A percentile compares a stretch with the other conserved stretches of the same genome.
phyloP scores from a whole-genome alignment of 2,797 vertebrate species.

The Gymnodraco acuticeps region DNA sequence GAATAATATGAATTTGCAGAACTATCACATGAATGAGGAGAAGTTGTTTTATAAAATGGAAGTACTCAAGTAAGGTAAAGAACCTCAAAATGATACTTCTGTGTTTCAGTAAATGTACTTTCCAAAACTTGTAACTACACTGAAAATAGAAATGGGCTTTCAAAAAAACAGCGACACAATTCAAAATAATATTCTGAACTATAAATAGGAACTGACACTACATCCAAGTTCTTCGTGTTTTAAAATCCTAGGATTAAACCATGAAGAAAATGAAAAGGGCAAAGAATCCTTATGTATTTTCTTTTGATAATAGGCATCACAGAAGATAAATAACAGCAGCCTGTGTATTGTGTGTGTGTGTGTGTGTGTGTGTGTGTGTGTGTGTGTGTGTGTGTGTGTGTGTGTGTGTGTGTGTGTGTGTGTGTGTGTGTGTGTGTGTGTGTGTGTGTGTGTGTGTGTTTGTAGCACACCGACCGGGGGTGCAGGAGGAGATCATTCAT shows the following conservation, averaged over 20 bases:
- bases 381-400: slow-evolving; percentile 60
- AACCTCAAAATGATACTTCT: too few relatives aligned
- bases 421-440: slow-evolving; percentile 30
- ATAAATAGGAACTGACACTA: slow-evolving; percentile 12
- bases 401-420: slow-evolving; percentile 59
- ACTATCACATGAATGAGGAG: too few relatives aligned
- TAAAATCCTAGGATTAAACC: slow-evolving; percentile 16
- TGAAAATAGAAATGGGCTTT: neutral
- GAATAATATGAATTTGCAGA: too few relatives aligned
- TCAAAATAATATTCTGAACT: neutral
- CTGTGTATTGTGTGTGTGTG: slow-evolving; percentile 62
- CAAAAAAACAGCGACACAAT: slow-evolving; percentile 17
- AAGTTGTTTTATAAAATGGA: too few relatives aligned
- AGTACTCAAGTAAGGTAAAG: too few relatives aligned
- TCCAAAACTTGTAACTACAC: too few relatives aligned
- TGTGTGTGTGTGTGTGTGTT: slow-evolving; percentile 60
- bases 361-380: slow-evolving; percentile 62
- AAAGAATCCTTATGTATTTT: slow-evolving; percentile 2
- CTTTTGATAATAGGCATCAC: neutral
- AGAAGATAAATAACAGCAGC: neutral
- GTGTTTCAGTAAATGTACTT: too few relatives aligned
- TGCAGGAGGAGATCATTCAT: slow-evolving; percentile 92
- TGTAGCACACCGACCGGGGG: slow-evolving; percentile 82
- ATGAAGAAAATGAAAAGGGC: neutral
- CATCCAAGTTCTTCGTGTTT: slow-evolving; percentile 9